A percentile compares a stretch with the other conserved stretches of the same genome.
These are phyloP conservation scores for Atta cephalotes DNA, from an alignment of 1,140 invertebrate species.

Conservation along the genomic window DNA sequence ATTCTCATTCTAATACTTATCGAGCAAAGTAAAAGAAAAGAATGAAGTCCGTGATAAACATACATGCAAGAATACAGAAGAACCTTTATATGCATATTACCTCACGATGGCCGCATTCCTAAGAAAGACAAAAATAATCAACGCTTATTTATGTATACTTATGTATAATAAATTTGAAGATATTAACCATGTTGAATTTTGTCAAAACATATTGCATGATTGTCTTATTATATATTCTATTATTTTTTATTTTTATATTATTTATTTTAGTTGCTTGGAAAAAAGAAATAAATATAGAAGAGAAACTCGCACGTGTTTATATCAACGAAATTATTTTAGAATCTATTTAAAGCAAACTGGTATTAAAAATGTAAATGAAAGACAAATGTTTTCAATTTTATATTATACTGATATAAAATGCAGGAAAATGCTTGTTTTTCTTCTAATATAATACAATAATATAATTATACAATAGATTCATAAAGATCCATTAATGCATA, in stretches of 20 bases:
- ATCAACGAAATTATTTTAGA: slow-evolving; percentile 20
- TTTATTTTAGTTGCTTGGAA: no score
- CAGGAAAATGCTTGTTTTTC: not conserved
- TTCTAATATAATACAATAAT: not conserved
- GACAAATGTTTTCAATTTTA: slow-evolving; percentile 1
- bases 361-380: slow-evolving; percentile 22
- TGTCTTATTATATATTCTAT: not conserved
- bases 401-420: not conserved
- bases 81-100: slow-evolving; percentile 84
- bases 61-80: slow-evolving; percentile 81
- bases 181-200: slow-evolving; percentile 6
- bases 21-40: slow-evolving; percentile 69
- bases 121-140: slow-evolving; percentile 83
- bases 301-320: slow-evolving; percentile 9
- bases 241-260: no score
- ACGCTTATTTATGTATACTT: slow-evolving; percentile 76
- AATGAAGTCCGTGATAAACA: slow-evolving; percentile 77
- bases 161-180: slow-evolving; percentile 53
- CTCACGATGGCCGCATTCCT: slow-evolving; percentile 88
- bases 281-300: slow-evolving; percentile 3
- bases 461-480: not conserved
- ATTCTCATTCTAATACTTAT: not conserved
- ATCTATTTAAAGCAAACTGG: not conserved
- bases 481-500: not conserved
- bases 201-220: not conserved